Base-by-base conservation (phyloP, 2,113 vertebrate genomes). In the Sclerurus mexicanus region DNA sequence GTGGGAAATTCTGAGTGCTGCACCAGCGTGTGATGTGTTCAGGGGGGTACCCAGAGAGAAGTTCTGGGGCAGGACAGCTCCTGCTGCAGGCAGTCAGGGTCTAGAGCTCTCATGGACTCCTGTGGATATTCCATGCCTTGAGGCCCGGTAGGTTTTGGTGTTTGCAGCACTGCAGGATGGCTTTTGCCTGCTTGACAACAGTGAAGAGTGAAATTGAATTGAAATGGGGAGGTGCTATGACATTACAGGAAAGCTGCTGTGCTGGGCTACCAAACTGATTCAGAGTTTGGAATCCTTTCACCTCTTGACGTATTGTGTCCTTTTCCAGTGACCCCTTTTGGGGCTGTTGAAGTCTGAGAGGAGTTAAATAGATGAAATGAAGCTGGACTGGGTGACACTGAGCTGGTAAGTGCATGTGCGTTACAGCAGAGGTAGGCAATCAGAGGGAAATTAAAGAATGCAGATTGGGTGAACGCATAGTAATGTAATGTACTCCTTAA, bases 381-480 rank as follows among this genome's bases (percentile, higher is more conserved):
- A 42, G 10, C 47, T 50, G 55, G 37, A 7, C 35, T 72, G 67
- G 8, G 12, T 44, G 59, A 40, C 52, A 22, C 37, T 81, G 31
- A 31, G 40, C 55, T 91, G 35, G 10, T 52, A 31, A 47, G 16
- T 22, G 58, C 12, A 2, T 9, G 6, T 60, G 33, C 52, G 39
- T 42, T 42, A 40, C 46, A 46, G 27, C 12, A n/a, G 42, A 55
- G 79, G 53, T 4, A 37, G 19, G 8, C 28, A 83, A 17, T 17
- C 37, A 69, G 77, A 92, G 40, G 21, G 47, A 76, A 87, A 62
- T n/a, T 50, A 14, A 33, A 50, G 23, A 46, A 47, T 24, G 46
- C 19, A 17, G 25, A 47, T 46, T 1, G 12, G 14, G 14, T 7
- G 30, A 83, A 22, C n/a, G 23, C 0, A 0, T 4, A 9, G n/a